Conservation (phyloP, 2,888 invertebrate genomes). For the Cephus runcator region DNA sequence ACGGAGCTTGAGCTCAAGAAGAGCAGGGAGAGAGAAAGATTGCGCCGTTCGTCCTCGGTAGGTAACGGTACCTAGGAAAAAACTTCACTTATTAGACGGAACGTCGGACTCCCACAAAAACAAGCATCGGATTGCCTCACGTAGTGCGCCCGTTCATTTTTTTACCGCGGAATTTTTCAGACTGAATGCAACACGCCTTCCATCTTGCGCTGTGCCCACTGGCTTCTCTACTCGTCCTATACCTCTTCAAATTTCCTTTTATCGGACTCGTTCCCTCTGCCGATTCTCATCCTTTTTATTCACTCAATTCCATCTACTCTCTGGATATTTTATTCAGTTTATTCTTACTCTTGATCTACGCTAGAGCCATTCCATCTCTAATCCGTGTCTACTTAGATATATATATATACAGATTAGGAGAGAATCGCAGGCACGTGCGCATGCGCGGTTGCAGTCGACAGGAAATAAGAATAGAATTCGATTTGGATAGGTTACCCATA, state of each 20-base stretch:
- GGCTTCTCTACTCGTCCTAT: neutral
- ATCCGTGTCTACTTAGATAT: neutral
- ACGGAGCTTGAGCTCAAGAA: neutral
- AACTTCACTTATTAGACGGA: slow-evolving; percentile 45
- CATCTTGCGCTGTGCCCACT: neutral
- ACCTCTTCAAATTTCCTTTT: neutral
- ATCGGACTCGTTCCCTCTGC: neutral
- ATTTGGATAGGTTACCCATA: neutral
- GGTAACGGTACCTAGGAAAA: slow-evolving; percentile 20
- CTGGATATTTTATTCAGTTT: neutral
- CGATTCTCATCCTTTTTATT: neutral
- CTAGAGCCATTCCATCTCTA: neutral
- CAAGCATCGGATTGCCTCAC: slow-evolving; percentile 45
- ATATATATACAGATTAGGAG: no score
- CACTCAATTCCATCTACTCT: neutral
- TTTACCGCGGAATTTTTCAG: slow-evolving; percentile 10
- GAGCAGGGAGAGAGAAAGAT: neutral
- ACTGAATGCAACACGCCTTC: slow-evolving; percentile 16
- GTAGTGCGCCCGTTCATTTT: slow-evolving; percentile 28
- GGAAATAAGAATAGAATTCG: neutral
- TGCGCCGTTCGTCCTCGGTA: slow-evolving; percentile 1
- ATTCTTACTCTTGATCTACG: neutral
- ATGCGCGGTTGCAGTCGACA: neutral
- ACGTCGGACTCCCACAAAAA: slow-evolving; percentile 45
- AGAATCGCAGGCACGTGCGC: neutral